These are phyloP conservation scores for Amphipoea oculea DNA, from an alignment of 2,888 invertebrate species.

Conservation along the genomic window DNA sequence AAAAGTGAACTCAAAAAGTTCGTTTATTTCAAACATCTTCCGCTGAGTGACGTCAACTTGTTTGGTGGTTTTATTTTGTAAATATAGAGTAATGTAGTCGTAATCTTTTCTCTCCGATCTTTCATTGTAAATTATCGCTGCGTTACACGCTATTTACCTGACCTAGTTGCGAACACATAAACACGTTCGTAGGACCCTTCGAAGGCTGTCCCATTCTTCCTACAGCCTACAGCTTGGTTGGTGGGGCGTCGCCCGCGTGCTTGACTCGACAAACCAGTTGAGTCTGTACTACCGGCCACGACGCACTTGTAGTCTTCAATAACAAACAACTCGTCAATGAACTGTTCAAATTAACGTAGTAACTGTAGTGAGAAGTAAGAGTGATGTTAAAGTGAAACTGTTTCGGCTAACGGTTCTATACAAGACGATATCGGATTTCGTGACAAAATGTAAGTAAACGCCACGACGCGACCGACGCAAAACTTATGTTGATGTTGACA, in stretches of 20 bases:
- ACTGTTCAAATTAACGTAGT: slow-evolving; percentile 67
- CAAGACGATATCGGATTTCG: slow-evolving; percentile 57
- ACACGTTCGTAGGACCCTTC: slow-evolving; percentile 73
- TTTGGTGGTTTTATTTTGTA: slow-evolving; percentile 14
- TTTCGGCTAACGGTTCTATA: slow-evolving; percentile 62
- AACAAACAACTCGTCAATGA: slow-evolving; percentile 74
- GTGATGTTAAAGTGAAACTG: slow-evolving; percentile 86
- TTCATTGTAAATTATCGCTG: slow-evolving; percentile 42
- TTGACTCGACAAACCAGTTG: slow-evolving; percentile 80
- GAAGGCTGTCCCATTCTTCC: slow-evolving; percentile 72
- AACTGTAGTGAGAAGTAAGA: slow-evolving; percentile 77
- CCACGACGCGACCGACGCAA: slow-evolving; percentile 35
- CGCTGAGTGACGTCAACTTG: neutral
- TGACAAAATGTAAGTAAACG: slow-evolving; percentile 61
- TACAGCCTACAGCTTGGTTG: slow-evolving; percentile 61
- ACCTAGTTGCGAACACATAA: slow-evolving; percentile 71
- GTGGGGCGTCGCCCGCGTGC: slow-evolving; percentile 77
- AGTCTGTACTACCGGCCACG: slow-evolving; percentile 71
- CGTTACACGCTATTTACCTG: slow-evolving; percentile 63
- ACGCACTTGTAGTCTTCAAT: slow-evolving; percentile 63
- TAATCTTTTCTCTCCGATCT: slow-evolving; percentile 49
- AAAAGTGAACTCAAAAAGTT: slow-evolving; percentile 2
- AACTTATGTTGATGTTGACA: slow-evolving; percentile 57
- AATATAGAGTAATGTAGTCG: slow-evolving; percentile 9
- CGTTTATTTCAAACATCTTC: slow-evolving; percentile 48